Conservation (phyloP, 2,888 invertebrate genomes). For the Linnaemya vulpina region DNA sequence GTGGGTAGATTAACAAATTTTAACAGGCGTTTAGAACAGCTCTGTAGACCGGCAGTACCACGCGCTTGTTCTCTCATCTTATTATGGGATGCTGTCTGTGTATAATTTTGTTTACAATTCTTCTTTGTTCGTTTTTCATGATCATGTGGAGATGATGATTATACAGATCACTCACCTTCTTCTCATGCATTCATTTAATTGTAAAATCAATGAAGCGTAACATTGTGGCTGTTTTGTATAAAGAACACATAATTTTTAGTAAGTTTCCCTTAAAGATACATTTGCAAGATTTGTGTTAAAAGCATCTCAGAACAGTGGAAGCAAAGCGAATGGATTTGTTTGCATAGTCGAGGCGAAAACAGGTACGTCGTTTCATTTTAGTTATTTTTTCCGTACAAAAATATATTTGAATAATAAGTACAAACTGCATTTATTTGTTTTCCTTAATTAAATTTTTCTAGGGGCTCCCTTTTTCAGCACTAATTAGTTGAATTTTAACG, state of each 20-base stretch:
- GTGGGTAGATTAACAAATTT: conserved; percentile 52
- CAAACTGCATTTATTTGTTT: too few species aligned
- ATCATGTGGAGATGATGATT: conserved; percentile 24
- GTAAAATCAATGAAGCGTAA: conserved; percentile 63
- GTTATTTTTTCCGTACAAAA: neutral
- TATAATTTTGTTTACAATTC: conserved; percentile 7
- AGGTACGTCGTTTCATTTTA: neutral
- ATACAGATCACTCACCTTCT: conserved; percentile 29
- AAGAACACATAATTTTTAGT: conserved; percentile 54
- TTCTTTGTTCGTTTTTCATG: conserved; percentile 36
- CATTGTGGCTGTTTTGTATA: conserved; percentile 46
- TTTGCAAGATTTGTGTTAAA: neutral
- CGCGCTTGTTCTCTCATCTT: conserved; percentile 4
- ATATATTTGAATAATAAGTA: too few species aligned
- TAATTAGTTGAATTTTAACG: too few species aligned
- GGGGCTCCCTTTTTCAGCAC: too few species aligned
- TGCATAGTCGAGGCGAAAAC: neutral
- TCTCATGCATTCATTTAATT: conserved; percentile 14
- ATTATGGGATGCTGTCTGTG: conserved; percentile 56
- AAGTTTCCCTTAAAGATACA: conserved; percentile 9
- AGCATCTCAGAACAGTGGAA: conserved; percentile 27
- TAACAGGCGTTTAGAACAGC: conserved; percentile 50
- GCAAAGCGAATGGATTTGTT: neutral
- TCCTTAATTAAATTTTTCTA: too few species aligned
- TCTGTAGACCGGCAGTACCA: neutral